Evolutionary conservation across 2,888 invertebrate species (phyloP).

Genomic region (Norana najaformis): DNA sequence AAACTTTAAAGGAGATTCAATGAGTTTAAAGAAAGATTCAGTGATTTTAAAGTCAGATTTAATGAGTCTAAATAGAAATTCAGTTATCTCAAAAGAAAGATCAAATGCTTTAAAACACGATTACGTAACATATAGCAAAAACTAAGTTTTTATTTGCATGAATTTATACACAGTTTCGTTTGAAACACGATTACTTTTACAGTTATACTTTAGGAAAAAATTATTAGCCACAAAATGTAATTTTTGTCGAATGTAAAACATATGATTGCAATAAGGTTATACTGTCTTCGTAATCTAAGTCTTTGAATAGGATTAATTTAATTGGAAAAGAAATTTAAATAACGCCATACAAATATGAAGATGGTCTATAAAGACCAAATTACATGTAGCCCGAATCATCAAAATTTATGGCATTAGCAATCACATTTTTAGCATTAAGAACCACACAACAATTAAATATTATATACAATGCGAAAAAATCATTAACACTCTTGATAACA

Average conservation of each 20-base stretch:
- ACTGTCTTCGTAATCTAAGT: neutral
- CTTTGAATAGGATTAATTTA: neutral
- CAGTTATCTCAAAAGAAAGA: no score
- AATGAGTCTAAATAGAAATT: neutral
- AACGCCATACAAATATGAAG: neutral
- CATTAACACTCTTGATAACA: no score
- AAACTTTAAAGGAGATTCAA: neutral
- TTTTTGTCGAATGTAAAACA: no score
- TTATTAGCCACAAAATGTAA: neutral
- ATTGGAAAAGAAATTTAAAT: neutral
- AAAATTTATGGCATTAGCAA: neutral
- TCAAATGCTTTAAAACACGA: neutral
- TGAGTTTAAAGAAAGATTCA: neutral
- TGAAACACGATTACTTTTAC: no score
- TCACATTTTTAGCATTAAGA: neutral
- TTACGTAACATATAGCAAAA: neutral
- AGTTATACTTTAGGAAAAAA: neutral
- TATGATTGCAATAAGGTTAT: neutral
- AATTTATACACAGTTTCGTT: neutral
- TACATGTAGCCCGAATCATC: neutral
- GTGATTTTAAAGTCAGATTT: neutral
- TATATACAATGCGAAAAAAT: no score
- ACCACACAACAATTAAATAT: no score
- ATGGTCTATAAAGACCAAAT: neutral
- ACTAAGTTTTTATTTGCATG: neutral